phyloP scores from a whole-genome alignment of 2,888 invertebrate genomes.

The Drosophila mettleri region DNA sequence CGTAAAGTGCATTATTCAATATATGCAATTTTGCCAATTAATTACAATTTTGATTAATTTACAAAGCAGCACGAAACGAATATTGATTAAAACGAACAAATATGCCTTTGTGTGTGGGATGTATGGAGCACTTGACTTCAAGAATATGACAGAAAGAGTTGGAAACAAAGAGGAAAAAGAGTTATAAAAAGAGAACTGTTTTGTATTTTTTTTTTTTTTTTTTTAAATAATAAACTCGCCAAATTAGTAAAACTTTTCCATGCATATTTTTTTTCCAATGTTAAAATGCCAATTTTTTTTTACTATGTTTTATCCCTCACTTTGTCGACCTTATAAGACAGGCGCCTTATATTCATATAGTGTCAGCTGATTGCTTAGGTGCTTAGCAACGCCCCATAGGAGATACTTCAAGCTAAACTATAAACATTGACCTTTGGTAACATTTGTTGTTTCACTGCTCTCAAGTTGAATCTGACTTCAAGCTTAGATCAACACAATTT shows the following conservation, averaged over 20 bases:
- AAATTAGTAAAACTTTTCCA: not conserved
- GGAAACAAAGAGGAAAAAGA: not conserved
- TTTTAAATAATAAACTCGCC: not conserved
- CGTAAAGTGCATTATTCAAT: constrained; percentile 74
- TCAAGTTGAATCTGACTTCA: constrained; percentile 46
- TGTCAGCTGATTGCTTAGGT: constrained; percentile 25
- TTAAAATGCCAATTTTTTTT: no score
- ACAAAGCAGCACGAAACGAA: constrained; percentile 60
- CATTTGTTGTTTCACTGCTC: constrained; percentile 26
- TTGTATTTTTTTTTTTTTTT: not conserved
- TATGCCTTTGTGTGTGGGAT: constrained; percentile 26
- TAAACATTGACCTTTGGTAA: constrained; percentile 50
- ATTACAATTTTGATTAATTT: constrained; percentile 71
- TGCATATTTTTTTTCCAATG: not conserved
- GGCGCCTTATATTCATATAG: constrained; percentile 24
- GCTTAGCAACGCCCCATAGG: constrained; percentile 40
- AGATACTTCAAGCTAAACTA: constrained; percentile 30
- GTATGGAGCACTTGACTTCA: constrained; percentile 17
- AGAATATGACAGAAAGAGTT: not conserved
- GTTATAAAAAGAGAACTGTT: not conserved
- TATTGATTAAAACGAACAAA: constrained; percentile 59
- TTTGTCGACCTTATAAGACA: constrained; percentile 34
- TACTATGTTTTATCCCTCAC: not conserved
- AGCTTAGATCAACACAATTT: constrained; percentile 57
- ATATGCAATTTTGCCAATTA: constrained; percentile 74